A percentile compares a stretch with the other conserved stretches of the same genome.
These are phyloP conservation scores for Ceraclea dissimilis DNA, from an alignment of 2,888 invertebrate species.

Conservation along the genomic window DNA sequence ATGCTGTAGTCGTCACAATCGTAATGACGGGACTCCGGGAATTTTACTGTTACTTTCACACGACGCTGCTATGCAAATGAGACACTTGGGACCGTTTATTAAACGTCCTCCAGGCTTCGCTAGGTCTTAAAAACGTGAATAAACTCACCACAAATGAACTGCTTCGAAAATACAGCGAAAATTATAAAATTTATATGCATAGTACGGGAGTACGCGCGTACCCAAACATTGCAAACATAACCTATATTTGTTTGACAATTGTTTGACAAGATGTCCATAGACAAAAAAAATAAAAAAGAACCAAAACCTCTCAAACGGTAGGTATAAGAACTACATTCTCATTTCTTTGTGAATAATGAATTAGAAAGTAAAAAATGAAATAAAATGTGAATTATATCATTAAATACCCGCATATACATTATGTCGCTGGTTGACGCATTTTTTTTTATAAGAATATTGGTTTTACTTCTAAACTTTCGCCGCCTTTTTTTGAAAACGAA, in stretches of 20 bases:
- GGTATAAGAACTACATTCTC: too few relatives aligned
- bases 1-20: not conserved
- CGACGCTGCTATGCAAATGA: not conserved
- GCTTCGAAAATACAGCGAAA: not conserved
- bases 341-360: too few relatives aligned
- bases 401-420: too few relatives aligned
- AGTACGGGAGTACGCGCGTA: not conserved
- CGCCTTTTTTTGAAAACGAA: too few relatives aligned
- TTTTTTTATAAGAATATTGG: too few relatives aligned
- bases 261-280: not conserved
- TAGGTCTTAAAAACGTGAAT: not conserved
- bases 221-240: conserved; percentile 1
- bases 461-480: too few relatives aligned
- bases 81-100: not conserved
- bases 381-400: too few relatives aligned
- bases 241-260: not conserved
- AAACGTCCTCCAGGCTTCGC: not conserved
- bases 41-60: conserved; percentile 2
- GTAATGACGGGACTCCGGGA: conserved; percentile 2
- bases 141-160: not conserved
- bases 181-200: not conserved
- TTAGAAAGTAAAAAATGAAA: too few relatives aligned
- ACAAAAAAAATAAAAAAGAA: too few relatives aligned
- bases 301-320: too few relatives aligned
- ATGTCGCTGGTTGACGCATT: too few relatives aligned